These are phyloP conservation scores for Trinectes maculatus DNA, from an alignment of 2,113 vertebrate genomes.

Conservation along the genomic window DNA sequence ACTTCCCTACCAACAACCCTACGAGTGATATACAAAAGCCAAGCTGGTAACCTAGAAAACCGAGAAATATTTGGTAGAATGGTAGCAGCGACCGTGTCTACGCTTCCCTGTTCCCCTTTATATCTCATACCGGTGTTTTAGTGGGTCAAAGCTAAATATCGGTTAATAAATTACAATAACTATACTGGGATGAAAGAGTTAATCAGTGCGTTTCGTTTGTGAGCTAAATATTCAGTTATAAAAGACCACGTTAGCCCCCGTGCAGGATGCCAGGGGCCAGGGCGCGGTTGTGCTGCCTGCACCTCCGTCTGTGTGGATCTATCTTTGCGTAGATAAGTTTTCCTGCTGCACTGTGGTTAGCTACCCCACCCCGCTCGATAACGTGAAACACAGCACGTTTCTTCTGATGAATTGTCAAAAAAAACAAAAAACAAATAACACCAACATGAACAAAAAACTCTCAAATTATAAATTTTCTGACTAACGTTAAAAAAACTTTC, in stretches of 20 bases:
- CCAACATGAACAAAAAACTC: too few species aligned
- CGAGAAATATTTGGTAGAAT: background rate
- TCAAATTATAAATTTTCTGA: too few species aligned
- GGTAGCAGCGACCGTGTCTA: background rate
- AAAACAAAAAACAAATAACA: too few species aligned
- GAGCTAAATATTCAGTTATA: constrained; percentile 18
- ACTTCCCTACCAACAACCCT: background rate
- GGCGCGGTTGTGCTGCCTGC: constrained; percentile 69
- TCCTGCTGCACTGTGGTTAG: constrained; percentile 62
- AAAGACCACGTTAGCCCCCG: background rate
- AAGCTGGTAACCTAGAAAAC: background rate
- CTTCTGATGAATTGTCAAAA: background rate
- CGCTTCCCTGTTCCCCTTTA: background rate
- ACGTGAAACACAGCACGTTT: constrained; percentile 26
- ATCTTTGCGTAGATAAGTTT: constrained; percentile 64
- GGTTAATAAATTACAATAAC: too few species aligned
- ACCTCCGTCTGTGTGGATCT: constrained; percentile 59
- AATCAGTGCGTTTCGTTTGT: too few species aligned
- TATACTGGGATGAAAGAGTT: too few species aligned
- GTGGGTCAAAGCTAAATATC: constrained; percentile 20
- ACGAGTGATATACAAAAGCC: constrained; percentile 28
- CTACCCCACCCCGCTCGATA: constrained; percentile 63
- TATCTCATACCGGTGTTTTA: constrained; percentile 31
- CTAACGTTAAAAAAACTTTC: constrained; percentile 36
- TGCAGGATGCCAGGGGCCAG: constrained; percentile 57